Evolutionary conservation across 1,140 invertebrate species (phyloP), one percentile per base, ranked within the genome.

Genomic region (Cataglyphis hispanica): DNA sequence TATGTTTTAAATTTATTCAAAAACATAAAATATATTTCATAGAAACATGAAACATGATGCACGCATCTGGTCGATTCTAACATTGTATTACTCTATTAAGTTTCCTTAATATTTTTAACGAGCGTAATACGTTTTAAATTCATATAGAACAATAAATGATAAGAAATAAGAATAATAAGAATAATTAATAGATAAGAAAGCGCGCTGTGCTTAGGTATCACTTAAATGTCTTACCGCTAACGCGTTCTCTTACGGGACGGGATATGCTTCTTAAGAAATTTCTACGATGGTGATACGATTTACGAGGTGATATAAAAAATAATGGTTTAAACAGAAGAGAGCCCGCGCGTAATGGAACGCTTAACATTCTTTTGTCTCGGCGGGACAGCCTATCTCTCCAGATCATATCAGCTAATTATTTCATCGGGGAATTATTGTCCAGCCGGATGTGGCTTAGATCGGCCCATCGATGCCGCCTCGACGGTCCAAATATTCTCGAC

Each of bases 331-430:
- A 90, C 75, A 81, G 84, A 83, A 81, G 63, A 74, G 77, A 74
- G 77, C 43, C 56, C 10, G 74, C 58, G 60, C 69, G 87, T 84
- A 89, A 90, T 91, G 56, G 85, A 91, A 74, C 63, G 66, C 88
- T 89, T 88, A 84, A 90, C 84, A 89, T 91, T 91, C 90, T 91
- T 91, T 91, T 91, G 88, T 91, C 81, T 83, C 84, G 70, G 13
- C 40, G 87, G 46, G 75, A 80, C 84, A 72, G 84, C 80, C 87
- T 89, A 91, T 91, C 89, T 88, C 61, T 69, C 56, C 83, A 91
- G 91, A 91, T 91, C 67, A 34, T 90, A 91, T 91, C 91, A 87
- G 81, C 85, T 91, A 91, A 91, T 91, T 91, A 91, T 84, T 56
- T 56, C 53, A 63, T 63, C 22, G 91, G 25, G 69, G 6, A 91